Evolutionary conservation across 2,113 vertebrate species (phyloP), one percentile per base, ranked within the genome.

Genomic region (Dromiciops gliroides): DNA sequence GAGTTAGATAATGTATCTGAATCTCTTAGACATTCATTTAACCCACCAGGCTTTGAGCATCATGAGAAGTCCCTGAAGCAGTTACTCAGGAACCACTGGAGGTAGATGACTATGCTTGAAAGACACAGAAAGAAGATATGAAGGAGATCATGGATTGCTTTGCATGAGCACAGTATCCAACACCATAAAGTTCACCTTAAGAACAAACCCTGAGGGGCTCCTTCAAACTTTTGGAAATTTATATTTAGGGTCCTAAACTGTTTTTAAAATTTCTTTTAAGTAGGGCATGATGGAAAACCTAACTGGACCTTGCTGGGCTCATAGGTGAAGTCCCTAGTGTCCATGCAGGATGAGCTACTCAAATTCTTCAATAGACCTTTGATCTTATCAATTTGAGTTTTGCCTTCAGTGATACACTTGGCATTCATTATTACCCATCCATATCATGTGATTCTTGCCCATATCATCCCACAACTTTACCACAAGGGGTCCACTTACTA

Each of bases 31-130:
- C 91, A 25, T 56, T 94, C 94, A 92, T 91, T 44, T 50, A 90
- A 94, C 89, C 91, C 50, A 56, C 51, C 83, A 96, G 94, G 47
- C 51, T 94, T 95, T 94, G 95, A 94, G 91, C n/a, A 48, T 67
- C 47, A 19, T 51, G 37, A 75, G 37, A 90, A 28, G 50, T 96
- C 95, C 56, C 89, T 48, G 22, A 94, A 96, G 94, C 44, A 50
- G 53, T 60, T 89, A 95, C 37, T 47, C 75, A 90, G 94, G 92
- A 96, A 50, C 50, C 83, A 90, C 95, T 92, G 89, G 56, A 88
- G 60, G 0, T 94, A 89, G 91, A 92, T 94, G 94, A 67, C 88
- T 90, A 90, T 91, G 44, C n/a, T 96, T 92, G 91, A 94, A 51
- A 90, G 89, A 48, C 88, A 94, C 26, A 52, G 90, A 48, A 67